Conservation (phyloP, 2,797 vertebrate species). For the Sardinella longiceps region DNA sequence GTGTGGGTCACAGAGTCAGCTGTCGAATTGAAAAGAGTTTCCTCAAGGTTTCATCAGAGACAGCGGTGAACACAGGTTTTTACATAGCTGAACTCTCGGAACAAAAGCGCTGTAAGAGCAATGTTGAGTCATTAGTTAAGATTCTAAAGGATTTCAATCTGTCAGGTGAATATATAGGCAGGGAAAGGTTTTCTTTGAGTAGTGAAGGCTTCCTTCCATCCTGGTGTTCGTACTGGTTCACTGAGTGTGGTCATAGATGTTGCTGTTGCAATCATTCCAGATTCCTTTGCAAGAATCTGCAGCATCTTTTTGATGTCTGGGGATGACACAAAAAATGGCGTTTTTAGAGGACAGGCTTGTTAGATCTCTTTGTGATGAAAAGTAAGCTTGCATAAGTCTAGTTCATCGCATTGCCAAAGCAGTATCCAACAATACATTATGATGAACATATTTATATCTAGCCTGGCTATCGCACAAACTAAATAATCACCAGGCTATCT, state of each 20-base stretch:
- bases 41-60: neutral
- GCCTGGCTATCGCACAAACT: too few species aligned
- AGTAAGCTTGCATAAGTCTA: neutral
- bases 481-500: too few species aligned
- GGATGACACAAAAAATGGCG: neutral
- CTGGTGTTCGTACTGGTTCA: neutral
- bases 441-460: too few species aligned
- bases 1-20: constrained; percentile 7
- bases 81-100: neutral
- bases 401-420: too few species aligned
- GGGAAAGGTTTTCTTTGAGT: neutral
- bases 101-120: neutral
- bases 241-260: neutral
- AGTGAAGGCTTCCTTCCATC: neutral
- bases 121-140: neutral
- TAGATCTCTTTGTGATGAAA: neutral
- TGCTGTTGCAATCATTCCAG: neutral
- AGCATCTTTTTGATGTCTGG: neutral
- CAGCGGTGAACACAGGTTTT: neutral
- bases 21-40: neutral
- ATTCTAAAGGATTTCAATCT: neutral
- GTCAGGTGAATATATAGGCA: neutral
- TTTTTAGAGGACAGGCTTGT: neutral
- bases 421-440: too few species aligned
- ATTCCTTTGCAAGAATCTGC: neutral